Evolutionary conservation across 2,797 vertebrate genomes (phyloP).

Genomic region (Gobio occitaniae): DNA sequence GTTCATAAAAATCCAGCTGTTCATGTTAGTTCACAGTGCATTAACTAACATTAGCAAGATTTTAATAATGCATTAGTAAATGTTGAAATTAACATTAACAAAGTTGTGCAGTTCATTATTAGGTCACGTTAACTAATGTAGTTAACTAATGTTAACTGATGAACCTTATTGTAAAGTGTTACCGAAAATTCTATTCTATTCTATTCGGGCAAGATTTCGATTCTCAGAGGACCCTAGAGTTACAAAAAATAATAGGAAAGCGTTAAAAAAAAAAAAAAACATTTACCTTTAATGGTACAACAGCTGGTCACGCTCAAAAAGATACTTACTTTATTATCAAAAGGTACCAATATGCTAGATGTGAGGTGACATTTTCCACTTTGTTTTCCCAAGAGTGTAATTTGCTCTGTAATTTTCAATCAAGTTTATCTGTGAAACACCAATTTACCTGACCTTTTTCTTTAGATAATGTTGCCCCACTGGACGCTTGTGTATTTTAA

Average conservation of each 20-base stretch:
- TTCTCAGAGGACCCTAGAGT: background rate
- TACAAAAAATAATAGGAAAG: background rate
- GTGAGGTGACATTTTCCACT: background rate
- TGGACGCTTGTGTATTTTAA: background rate
- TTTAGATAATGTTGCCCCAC: background rate
- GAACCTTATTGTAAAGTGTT: too few species aligned
- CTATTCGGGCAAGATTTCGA: background rate
- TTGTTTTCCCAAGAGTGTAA: background rate
- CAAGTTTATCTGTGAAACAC: background rate
- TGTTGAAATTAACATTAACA: too few species aligned
- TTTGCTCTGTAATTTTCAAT: background rate
- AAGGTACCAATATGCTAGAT: background rate
- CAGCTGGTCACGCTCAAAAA: background rate
- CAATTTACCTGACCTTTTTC: background rate
- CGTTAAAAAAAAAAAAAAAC: too few species aligned
- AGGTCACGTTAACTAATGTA: too few species aligned
- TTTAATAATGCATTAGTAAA: too few species aligned
- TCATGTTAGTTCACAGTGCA: too few species aligned
- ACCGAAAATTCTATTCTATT: background rate
- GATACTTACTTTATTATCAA: background rate
- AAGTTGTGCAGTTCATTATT: too few species aligned
- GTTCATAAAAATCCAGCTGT: too few species aligned
- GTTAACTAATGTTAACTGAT: too few species aligned
- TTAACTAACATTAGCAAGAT: too few species aligned
- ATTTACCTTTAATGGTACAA: background rate